Percentiles rank a stretch among this genome's conserved stretches.
phyloP scores from a whole-genome alignment of 2,888 invertebrate species.

The Panzeria rudis region DNA sequence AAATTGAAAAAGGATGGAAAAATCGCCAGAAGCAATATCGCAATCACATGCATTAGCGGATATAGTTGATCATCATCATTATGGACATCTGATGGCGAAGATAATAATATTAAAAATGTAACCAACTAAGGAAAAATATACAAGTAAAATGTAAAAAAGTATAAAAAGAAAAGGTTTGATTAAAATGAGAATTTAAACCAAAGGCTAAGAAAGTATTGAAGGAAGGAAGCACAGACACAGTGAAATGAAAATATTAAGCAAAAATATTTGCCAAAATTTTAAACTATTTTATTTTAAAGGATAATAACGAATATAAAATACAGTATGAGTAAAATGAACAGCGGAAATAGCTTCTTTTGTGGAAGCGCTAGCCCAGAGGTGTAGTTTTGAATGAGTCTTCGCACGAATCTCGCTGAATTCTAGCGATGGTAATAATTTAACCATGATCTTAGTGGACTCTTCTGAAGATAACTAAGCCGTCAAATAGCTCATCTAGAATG shows the following conservation, averaged over 20 bases:
- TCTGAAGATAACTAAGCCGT: no score
- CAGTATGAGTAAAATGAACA: not conserved
- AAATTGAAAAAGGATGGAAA: constrained; percentile 18
- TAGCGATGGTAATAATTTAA: no score
- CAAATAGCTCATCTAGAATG: no score
- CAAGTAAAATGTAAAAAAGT: not conserved
- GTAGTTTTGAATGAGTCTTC: no score
- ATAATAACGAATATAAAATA: not conserved
- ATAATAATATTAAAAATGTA: constrained; percentile 28
- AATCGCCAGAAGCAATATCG: not conserved
- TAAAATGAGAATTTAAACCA: constrained; percentile 21
- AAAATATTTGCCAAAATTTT: constrained; percentile 1
- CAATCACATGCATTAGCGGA: constrained; percentile 46
- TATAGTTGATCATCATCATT: constrained; percentile 20
- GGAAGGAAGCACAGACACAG: not conserved
- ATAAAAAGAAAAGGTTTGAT: not conserved
- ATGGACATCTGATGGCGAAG: constrained; percentile 21
- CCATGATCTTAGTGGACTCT: no score
- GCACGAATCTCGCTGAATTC: no score
- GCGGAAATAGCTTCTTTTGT: not conserved
- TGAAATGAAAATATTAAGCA: constrained; percentile 14
- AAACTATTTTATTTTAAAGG: not conserved
- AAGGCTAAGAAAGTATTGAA: constrained; percentile 28
- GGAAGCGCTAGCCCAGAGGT: no score
- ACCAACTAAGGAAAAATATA: not conserved